Evolutionary conservation across 2,888 invertebrate genomes (phyloP).

Genomic region (Crocallis elinguaria): DNA sequence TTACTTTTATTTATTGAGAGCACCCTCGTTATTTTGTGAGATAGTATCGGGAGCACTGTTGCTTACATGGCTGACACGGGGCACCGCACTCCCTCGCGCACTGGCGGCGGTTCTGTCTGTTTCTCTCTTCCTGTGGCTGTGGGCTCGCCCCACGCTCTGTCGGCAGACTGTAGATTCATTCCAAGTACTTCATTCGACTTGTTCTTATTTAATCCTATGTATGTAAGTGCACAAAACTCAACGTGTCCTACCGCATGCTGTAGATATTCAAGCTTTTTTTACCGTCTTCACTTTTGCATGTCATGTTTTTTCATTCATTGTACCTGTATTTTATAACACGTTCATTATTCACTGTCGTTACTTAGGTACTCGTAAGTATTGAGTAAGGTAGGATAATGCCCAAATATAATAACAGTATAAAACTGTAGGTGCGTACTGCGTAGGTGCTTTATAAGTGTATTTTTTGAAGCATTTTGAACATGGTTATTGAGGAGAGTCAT

Average conservation of each 20-base stretch:
- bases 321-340: constrained; percentile 17
- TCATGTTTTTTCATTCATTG: constrained; percentile 26
- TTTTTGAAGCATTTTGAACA: constrained; percentile 15
- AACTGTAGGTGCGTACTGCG: constrained; percentile 29
- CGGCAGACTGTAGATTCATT: constrained; percentile 67
- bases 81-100: constrained; percentile 78
- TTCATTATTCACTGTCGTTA: constrained; percentile 15
- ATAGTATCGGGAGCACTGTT: constrained; percentile 75
- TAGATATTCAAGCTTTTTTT: constrained; percentile 33
- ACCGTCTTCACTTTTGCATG: constrained; percentile 34
- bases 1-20: constrained; percentile 67
- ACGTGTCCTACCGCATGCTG: constrained; percentile 34
- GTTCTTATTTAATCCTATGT: constrained; percentile 24
- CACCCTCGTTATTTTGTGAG: constrained; percentile 66
- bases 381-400: constrained; percentile 18
- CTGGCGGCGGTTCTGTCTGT: constrained; percentile 85
- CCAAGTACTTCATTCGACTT: constrained; percentile 34
- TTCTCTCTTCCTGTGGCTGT: constrained; percentile 85
- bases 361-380: constrained; percentile 18
- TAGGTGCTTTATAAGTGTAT: constrained; percentile 34
- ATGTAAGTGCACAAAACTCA: constrained; percentile 32
- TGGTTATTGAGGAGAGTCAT: constrained; percentile 25
- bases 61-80: constrained; percentile 79
- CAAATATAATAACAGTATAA: constrained; percentile 14
- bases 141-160: constrained; percentile 78